A percentile compares a stretch with the other conserved stretches of the same genome.
Evolutionary conservation across 1,140 invertebrate genomes (phyloP).

Genomic region (Archivesica marissinica): DNA sequence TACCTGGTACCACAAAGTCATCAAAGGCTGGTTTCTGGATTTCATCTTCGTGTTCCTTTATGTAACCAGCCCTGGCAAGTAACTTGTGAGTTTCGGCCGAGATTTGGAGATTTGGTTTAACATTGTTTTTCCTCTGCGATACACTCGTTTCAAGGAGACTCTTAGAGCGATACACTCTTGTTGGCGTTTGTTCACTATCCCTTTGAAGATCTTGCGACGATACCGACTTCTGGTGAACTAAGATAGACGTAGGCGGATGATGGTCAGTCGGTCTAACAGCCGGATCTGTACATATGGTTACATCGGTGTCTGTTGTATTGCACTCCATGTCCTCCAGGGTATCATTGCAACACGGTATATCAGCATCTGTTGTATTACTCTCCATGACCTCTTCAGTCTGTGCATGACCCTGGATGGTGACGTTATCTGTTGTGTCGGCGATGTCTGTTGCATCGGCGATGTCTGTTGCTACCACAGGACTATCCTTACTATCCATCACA

Average conservation of each 20-base stretch:
- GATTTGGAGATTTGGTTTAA: conserved; percentile 78
- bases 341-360: not conserved
- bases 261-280: not conserved
- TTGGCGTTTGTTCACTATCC: conserved; percentile 44
- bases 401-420: too few species aligned
- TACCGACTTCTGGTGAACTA: conserved; percentile 60
- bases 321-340: too few species aligned
- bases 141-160: conserved; percentile 68
- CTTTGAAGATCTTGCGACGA: conserved; percentile 65
- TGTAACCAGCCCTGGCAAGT: conserved; percentile 76
- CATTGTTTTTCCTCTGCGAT: conserved; percentile 67
- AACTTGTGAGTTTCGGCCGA: conserved; percentile 78
- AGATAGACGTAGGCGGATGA: not conserved
- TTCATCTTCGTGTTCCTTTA: conserved; percentile 61
- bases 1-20: conserved; percentile 59
- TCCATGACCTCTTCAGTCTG: not conserved
- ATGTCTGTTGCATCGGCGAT: not conserved
- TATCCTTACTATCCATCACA: conserved; percentile 1
- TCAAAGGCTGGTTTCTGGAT: conserved; percentile 45
- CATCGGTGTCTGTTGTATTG: not conserved
- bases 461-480: not conserved
- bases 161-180: conserved; percentile 67
- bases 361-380: not conserved
- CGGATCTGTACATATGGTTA: too few species aligned
- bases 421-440: too few species aligned